Conservation (phyloP, 2,888 invertebrate species). For the Pachymerium ferrugineum region DNA sequence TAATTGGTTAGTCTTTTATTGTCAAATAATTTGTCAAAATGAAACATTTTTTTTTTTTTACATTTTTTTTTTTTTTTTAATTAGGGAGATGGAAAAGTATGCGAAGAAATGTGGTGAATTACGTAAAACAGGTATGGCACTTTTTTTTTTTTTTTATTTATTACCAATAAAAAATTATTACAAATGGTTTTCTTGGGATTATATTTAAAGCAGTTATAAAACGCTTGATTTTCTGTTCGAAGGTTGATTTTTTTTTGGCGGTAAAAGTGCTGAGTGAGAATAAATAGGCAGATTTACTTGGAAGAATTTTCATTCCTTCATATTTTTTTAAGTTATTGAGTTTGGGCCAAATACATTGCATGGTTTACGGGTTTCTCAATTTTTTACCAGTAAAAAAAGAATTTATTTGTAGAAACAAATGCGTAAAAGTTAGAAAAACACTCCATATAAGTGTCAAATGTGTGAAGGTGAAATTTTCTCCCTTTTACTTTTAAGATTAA, state of each 20-base stretch:
- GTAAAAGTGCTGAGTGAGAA: not conserved
- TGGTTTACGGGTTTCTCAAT: too few relatives aligned
- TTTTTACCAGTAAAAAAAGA: too few relatives aligned
- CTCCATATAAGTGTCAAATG: too few relatives aligned
- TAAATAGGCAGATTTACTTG: not conserved
- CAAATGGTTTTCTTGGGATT: too few relatives aligned
- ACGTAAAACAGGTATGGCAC: slow-evolving; percentile 44
- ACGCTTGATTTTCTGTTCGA: too few relatives aligned
- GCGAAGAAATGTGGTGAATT: too few relatives aligned
- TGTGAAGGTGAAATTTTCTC: slow-evolving; percentile 4
- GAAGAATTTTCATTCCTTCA: not conserved
- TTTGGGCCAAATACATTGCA: not conserved
- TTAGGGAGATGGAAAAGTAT: slow-evolving; percentile 43
- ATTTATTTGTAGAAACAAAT: too few relatives aligned
- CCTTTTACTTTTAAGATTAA: too few relatives aligned
- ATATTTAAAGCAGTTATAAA: too few relatives aligned
- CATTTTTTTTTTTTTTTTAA: not conserved
- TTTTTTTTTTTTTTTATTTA: slow-evolving; percentile 33
- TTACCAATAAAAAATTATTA: too few relatives aligned
- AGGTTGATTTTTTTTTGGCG: not conserved
- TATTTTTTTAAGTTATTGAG: not conserved
- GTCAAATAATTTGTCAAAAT: not conserved
- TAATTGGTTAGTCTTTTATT: not conserved
- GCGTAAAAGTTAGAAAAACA: too few relatives aligned
- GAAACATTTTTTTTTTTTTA: not conserved